Conservation (phyloP, 2,113 vertebrate species). For the Ellobius talpinus region DNA sequence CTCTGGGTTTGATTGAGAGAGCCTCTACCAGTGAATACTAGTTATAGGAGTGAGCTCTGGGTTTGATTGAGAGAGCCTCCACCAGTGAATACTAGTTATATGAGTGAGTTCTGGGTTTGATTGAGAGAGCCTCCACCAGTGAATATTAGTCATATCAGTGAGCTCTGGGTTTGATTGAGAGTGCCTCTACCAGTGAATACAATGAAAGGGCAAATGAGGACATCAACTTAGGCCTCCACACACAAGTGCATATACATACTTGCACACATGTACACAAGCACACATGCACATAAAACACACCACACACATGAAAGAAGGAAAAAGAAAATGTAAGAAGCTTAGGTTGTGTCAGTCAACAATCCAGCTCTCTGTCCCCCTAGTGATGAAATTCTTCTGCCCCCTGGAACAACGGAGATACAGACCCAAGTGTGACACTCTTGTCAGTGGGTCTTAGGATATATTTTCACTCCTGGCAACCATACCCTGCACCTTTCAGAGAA, state of each 20-base stretch:
- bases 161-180: neutral
- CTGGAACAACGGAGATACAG: neutral
- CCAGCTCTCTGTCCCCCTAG: neutral
- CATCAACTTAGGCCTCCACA: neutral
- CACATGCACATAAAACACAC: neutral
- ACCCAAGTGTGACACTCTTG: too few relatives aligned
- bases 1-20: too few relatives aligned
- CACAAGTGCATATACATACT: neutral
- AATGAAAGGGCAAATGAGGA: neutral
- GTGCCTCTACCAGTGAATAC: neutral
- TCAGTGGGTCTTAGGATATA: rapidly evolving
- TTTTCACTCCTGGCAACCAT: neutral
- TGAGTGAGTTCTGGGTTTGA: too few relatives aligned
- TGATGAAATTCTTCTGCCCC: neutral
- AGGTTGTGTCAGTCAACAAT: neutral
- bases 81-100: too few relatives aligned
- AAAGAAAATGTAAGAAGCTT: too few relatives aligned
- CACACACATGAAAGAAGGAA: neutral
- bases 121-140: too few relatives aligned
- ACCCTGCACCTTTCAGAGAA: neutral
- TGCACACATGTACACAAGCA: too few relatives aligned
- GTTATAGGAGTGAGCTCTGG: neutral
- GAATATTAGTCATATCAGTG: neutral
- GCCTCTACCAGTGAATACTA: neutral
- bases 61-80: too few relatives aligned